These are phyloP conservation scores for Poecilia wingei DNA, from an alignment of 2,797 vertebrate species.

Conservation along the genomic window DNA sequence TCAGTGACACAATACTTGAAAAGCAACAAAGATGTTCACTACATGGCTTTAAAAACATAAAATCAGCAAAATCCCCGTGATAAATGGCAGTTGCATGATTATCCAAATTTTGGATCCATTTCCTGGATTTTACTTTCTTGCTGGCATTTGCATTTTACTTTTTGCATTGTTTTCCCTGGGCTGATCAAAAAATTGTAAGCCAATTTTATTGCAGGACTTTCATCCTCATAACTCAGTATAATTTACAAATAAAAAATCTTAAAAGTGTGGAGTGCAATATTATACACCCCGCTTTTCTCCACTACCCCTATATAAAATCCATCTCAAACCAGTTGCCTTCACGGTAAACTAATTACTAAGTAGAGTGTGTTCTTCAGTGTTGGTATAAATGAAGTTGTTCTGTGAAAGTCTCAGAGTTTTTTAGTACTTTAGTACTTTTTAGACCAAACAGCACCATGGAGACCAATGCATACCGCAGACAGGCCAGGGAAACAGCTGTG, in stretches of 20 bases:
- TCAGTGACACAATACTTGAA: background rate
- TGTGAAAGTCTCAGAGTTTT: background rate
- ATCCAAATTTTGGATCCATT: background rate
- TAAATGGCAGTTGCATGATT: constrained; percentile 4
- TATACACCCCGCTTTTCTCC: background rate
- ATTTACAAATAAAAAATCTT: background rate
- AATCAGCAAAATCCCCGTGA: background rate
- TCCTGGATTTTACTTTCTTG: background rate
- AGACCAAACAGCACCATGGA: background rate
- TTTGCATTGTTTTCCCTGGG: background rate
- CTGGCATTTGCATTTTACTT: background rate
- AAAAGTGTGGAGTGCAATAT: too few relatives aligned
- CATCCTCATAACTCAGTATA: background rate
- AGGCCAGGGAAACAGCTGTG: background rate
- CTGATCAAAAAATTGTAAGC: background rate
- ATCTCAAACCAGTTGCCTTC: background rate
- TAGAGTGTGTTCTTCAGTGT: background rate
- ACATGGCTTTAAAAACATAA: background rate
- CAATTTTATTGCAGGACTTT: too few relatives aligned
- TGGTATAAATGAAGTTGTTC: background rate
- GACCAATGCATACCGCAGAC: background rate
- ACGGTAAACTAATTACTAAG: background rate
- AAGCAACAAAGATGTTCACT: background rate
- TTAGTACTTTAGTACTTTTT: background rate
- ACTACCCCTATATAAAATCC: background rate